Percentiles rank a stretch among this genome's conserved stretches.
phyloP scores from a whole-genome alignment of 2,888 invertebrate genomes.

The Apodemia mormo region DNA sequence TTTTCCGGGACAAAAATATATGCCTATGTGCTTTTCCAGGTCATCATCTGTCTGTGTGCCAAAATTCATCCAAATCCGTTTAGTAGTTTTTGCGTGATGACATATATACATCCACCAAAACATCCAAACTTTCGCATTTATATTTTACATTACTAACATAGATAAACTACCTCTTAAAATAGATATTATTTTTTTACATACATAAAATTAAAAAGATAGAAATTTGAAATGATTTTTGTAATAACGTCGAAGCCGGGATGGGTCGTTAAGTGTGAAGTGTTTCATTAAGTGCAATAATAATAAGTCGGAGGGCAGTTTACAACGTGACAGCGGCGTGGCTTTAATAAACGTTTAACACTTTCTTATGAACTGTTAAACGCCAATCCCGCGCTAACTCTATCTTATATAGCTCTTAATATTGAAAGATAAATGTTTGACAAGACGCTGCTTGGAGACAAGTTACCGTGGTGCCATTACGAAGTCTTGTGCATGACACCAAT shows the following conservation, averaged over 20 bases:
- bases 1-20: no score
- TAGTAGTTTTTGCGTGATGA: no score
- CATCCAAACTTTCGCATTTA: no score
- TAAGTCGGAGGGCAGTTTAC: not conserved
- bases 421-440: not conserved
- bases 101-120: no score
- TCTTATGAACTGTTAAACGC: slow-evolving; percentile 12
- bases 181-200: not conserved
- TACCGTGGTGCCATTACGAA: no score
- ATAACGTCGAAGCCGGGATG: not conserved
- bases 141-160: no score
- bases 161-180: not conserved
- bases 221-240: slow-evolving; percentile 7
- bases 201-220: not conserved
- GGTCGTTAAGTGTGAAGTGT: slow-evolving; percentile 1
- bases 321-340: not conserved
- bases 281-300: slow-evolving; percentile 2
- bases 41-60: no score
- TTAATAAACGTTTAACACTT: not conserved
- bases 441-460: not conserved
- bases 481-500: no score
- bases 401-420: not conserved
- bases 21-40: no score
- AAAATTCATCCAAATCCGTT: no score
- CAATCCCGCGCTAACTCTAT: not conserved